These are phyloP conservation scores for Microplitis deprimator DNA, from an alignment of 2,888 invertebrate genomes.

Conservation along the genomic window DNA sequence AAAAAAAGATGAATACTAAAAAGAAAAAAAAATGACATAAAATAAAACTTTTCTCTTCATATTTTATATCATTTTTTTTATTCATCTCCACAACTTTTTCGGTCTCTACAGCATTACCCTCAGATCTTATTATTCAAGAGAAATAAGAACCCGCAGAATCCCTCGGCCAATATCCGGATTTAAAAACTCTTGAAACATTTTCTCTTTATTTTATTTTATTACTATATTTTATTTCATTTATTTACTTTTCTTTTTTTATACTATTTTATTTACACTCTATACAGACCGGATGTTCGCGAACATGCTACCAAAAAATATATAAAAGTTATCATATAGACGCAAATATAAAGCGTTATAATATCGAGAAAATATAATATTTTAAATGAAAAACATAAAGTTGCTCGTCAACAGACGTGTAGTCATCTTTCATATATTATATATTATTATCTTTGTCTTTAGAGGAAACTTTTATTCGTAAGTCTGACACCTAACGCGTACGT, in stretches of 20 bases:
- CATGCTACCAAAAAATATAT: not conserved
- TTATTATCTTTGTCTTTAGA: not conserved
- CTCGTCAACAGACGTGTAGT: not conserved
- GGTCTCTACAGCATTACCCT: not conserved
- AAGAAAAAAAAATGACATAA: constrained; percentile 1
- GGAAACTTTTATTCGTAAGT: not conserved
- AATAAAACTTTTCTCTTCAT: constrained; percentile 8
- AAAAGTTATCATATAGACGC: not conserved
- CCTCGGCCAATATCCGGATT: constrained; percentile 26
- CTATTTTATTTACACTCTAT: not conserved
- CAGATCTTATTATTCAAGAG: constrained; percentile 11
- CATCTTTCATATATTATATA: not conserved
- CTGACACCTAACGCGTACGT: not conserved
- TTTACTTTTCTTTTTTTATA: not conserved
- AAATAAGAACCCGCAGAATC: constrained; percentile 4
- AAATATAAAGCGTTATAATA: not conserved
- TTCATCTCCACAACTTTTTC: constrained; percentile 4
- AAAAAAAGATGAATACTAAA: not conserved
- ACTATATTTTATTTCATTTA: not conserved
- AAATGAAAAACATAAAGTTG: not conserved
- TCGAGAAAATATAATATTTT: not conserved
- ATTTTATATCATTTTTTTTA: constrained; percentile 16
- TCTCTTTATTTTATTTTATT: constrained; percentile 2
- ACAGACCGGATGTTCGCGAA: not conserved
- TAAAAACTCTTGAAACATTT: constrained; percentile 6